Conservation (phyloP, 2,888 invertebrate genomes). For the Galerucella nymphaeae region DNA sequence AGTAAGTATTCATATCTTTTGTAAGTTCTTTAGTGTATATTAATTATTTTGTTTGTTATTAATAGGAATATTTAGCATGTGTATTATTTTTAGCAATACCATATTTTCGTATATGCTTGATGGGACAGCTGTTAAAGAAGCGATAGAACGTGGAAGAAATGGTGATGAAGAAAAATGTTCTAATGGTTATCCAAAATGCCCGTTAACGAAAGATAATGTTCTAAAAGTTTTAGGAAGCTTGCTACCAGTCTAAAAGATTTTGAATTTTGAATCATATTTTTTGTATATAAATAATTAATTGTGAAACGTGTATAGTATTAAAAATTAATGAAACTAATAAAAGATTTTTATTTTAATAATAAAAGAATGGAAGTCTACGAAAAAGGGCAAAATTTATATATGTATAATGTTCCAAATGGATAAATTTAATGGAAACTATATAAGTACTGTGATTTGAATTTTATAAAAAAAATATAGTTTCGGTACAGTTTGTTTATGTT, state of each 20-base stretch:
- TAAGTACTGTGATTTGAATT: too few species aligned
- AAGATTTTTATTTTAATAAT: too few species aligned
- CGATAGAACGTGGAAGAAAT: slow-evolving; percentile 72
- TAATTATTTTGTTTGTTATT: too few species aligned
- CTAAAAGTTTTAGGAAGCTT: slow-evolving; percentile 76
- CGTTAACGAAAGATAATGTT: slow-evolving; percentile 75
- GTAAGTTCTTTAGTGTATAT: too few species aligned
- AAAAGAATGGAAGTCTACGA: too few species aligned
- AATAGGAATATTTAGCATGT: too few species aligned
- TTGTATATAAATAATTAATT: neutral
- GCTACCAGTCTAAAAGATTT: slow-evolving; percentile 65
- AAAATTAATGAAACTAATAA: neutral
- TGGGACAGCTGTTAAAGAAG: slow-evolving; percentile 78
- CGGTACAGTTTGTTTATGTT: neutral
- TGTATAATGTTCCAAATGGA: too few species aligned
- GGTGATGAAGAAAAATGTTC: slow-evolving; percentile 71
- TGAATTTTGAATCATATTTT: neutral
- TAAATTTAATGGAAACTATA: too few species aligned
- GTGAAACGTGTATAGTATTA: neutral
- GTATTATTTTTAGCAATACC: slow-evolving; percentile 70
- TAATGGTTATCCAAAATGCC: slow-evolving; percentile 73
- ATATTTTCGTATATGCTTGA: slow-evolving; percentile 76
- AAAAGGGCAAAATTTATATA: too few species aligned
- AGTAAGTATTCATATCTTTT: slow-evolving; percentile 65
- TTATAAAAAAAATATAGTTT: too few species aligned